phyloP scores from a whole-genome alignment of 2,888 invertebrate genomes.

The Scotopteryx bipunctaria region DNA sequence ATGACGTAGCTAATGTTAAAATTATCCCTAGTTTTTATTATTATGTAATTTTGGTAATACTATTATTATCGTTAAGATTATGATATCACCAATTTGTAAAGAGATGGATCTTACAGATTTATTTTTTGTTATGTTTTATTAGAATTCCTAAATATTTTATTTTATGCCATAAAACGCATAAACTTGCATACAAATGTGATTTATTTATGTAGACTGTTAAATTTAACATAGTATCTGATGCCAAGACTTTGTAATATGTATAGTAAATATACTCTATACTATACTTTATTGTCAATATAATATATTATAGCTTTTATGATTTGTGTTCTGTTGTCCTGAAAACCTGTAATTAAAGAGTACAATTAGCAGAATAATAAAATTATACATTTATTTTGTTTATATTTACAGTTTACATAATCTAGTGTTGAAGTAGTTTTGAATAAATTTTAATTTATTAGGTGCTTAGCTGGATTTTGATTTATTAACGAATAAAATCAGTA shows the following conservation, averaged over 20 bases:
- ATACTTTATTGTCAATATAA: conserved; percentile 22
- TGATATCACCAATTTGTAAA: not conserved
- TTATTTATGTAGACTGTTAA: conserved; percentile 11
- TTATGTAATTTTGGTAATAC: conserved; percentile 27
- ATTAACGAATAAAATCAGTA: not conserved
- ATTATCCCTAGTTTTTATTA: conserved; percentile 1
- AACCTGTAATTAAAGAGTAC: conserved; percentile 62
- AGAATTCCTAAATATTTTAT: conserved; percentile 7
- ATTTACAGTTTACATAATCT: conserved; percentile 40
- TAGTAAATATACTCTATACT: conserved; percentile 11
- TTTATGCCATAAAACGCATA: conserved; percentile 4
- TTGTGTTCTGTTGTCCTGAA: conserved; percentile 24
- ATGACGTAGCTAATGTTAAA: conserved; percentile 14
- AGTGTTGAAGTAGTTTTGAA: conserved; percentile 29
- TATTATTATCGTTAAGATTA: conserved; percentile 26
- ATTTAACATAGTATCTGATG: conserved; percentile 15
- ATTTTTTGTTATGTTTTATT: conserved; percentile 28
- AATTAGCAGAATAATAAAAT: conserved; percentile 59
- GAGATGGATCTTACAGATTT: conserved; percentile 11
- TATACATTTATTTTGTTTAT: conserved; percentile 52
- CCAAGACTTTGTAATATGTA: conserved; percentile 23
- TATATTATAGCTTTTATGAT: conserved; percentile 26
- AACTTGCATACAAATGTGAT: not conserved
- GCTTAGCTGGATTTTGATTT: conserved; percentile 20
- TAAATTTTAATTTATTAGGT: conserved; percentile 19